Base-by-base conservation (phyloP, 2,888 invertebrate species). In the Philopedon plagiatum region DNA sequence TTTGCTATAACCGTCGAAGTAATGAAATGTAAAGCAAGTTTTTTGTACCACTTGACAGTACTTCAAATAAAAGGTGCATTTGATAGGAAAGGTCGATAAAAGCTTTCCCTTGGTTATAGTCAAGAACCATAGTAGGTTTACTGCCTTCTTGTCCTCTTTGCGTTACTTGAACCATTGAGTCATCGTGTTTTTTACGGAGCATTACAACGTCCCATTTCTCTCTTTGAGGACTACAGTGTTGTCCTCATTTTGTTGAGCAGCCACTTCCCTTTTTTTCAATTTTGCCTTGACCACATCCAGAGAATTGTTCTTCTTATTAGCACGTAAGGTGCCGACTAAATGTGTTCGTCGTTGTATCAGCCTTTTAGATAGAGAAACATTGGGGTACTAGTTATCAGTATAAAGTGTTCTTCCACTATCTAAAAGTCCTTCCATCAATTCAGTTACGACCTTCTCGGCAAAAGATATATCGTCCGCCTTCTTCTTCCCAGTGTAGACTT, bases 401-500 rank as follows among this genome's bases (percentile, higher is more conserved):
- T n/a, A n/a, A n/a, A n/a, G n/a, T n/a, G n/a, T n/a, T n/a, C n/a
- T n/a, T n/a, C n/a, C n/a, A n/a, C n/a, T n/a, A n/a, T n/a, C n/a
- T n/a, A n/a, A n/a, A n/a, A n/a, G n/a, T n/a, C n/a, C n/a, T n/a
- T n/a, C n/a, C n/a, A n/a, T n/a, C n/a, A 26, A 26, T 5, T 58
- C 60, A 26, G 60, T 69, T 18, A 76, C 74, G 26, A 76, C 72
- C 57, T 70, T 75, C 34, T 74, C 70, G 15, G 72, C 49, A 51
- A 72, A 69, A 21, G 75, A 64, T 39, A 54, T 18, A 57, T 64
- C 54, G 8, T 65, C 46, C 49, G 51, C 29, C 66, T 68, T 68
- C 34, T 72, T 71, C 11, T 69, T 75, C 61, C 13, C 71, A 15
- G 66, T 69, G 41, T 71, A 74, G 3, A 75, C 57, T 29, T 67